Percentiles rank a stretch among this genome's conserved stretches.
Evolutionary conservation across 2,113 vertebrate species (phyloP).

Genomic region (Mus pahari): DNA sequence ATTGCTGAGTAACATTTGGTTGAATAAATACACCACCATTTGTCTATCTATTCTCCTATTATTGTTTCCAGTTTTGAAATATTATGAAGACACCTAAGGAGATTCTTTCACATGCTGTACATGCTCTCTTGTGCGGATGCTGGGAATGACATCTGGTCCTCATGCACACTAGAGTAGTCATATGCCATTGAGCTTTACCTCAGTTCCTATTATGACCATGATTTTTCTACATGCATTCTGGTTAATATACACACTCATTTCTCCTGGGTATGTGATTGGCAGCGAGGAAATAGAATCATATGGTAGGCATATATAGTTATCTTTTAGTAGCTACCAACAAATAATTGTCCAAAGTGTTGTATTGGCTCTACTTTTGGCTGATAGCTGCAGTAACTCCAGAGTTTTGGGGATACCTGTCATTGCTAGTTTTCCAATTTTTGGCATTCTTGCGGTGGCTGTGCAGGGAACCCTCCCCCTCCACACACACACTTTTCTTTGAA

Average conservation of each 20-base stretch:
- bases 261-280: neutral
- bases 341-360: neutral
- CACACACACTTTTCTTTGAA: neutral
- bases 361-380: neutral
- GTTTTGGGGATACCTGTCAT: neutral
- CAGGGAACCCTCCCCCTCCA: neutral
- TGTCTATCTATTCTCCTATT: conserved; percentile 12
- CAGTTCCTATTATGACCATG: too few relatives aligned
- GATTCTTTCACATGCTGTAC: neutral
- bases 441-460: conserved; percentile 12
- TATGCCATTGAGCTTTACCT: neutral
- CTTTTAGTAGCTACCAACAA: conserved; percentile 20
- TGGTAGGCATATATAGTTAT: neutral
- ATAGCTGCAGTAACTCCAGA: neutral
- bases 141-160: neutral
- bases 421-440: conserved; percentile 26
- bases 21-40: neutral
- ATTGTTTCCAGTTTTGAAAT: conserved; percentile 45
- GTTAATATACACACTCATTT: neutral
- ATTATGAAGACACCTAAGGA: conserved; percentile 13
- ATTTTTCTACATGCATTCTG: neutral
- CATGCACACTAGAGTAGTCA: neutral
- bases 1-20: neutral
- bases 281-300: neutral
- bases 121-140: neutral